Percentiles rank a stretch among this genome's conserved stretches.
Conservation (phyloP, 2,113 vertebrate species). For the Hystrix brachyura region DNA sequence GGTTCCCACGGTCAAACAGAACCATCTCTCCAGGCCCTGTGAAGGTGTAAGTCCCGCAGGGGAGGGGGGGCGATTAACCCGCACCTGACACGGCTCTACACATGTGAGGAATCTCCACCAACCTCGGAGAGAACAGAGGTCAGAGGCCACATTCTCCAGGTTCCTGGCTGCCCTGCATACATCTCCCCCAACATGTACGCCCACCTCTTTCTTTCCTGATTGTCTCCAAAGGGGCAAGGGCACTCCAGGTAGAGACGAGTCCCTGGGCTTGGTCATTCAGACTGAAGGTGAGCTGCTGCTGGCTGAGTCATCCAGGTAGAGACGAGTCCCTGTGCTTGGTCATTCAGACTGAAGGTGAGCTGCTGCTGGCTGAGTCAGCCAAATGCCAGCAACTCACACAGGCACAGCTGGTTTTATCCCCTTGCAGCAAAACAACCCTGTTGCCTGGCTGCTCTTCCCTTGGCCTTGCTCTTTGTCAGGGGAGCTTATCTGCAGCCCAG, state of each 20-base stretch:
- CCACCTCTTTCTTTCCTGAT: not conserved
- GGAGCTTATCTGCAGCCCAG: not conserved
- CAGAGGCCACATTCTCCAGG: not conserved
- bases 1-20: not conserved
- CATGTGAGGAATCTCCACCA: not conserved
- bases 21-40: constrained; percentile 66
- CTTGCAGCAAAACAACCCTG: not conserved
- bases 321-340: not conserved
- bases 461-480: not conserved
- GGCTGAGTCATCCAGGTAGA: too few relatives aligned
- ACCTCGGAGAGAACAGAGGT: constrained; percentile 68
- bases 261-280: not conserved
- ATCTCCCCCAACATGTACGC: not conserved
- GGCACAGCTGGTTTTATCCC: accelerated
- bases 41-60: not conserved
- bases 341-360: accelerated
- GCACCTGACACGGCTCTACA: not conserved
- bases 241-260: accelerated
- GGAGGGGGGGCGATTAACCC: accelerated
- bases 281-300: accelerated
- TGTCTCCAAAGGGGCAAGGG: not conserved
- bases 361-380: too few relatives aligned
- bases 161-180: not conserved
- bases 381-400: not conserved
- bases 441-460: not conserved